Base-by-base conservation (phyloP, 2,888 invertebrate species). In the Drosophila lutescens region DNA sequence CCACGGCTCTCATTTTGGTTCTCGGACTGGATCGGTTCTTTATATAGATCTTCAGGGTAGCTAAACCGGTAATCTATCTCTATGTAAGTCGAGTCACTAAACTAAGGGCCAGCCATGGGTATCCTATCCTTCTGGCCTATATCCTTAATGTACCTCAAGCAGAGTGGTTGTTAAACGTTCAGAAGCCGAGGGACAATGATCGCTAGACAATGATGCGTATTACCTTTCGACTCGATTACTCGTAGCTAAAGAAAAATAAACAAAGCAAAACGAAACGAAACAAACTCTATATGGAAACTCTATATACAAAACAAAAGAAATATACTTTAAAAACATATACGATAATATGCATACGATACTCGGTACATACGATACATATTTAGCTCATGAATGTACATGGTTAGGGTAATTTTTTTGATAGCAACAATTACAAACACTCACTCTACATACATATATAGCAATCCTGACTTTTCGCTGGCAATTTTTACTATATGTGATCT, bases 121-220 rank as follows among this genome's bases (percentile, higher is more conserved):
- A 26, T 26, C 26, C 67, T 6, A 20, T 73, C 74, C 57, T 65
- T 59, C 68, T 72, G 75, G 72, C 81, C 54, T 17, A 79, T 76
- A 79, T 86, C 87, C 88, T 86, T 79, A 83, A 87, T 83, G 85
- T 86, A 86, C 85, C 85, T 85, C 85, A 87, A 85, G 83, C 83
- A 79, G 76, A 75, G 85, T 80, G 85, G 87, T 85, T 85, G 86
- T 85, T 83, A 79, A 71, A 72, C 50, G 63, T 32, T 63, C 46
- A 55, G 40, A 61, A 40, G 58, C 67, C 47, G 57, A 57, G 38
- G 38, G 17, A 38, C 56, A 34, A 34, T 51, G 30, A 30, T 30
- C 30, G 46, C 46, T 30, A 15, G 47, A 44, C 53, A 60, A 60
- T 55, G 54, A 56, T 59, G 54, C 53, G 17, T 46, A 36, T 69